These are phyloP conservation scores for Clinocottus analis DNA, from an alignment of 2,113 vertebrate genomes.

Conservation along the genomic window DNA sequence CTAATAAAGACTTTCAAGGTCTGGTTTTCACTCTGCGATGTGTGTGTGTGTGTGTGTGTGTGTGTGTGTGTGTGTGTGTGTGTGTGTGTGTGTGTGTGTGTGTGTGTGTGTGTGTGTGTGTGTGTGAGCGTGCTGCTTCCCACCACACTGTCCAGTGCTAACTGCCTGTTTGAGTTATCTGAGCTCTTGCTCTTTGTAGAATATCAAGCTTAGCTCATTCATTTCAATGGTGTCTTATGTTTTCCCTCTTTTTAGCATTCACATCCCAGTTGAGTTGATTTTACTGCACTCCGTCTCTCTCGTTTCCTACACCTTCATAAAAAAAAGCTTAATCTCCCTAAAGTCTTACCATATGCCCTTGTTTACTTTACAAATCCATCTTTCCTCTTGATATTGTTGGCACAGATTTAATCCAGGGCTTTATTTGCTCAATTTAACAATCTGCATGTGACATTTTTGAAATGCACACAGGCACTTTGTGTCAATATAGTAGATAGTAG, in stretches of 20 bases:
- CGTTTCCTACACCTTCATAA: conserved; percentile 34
- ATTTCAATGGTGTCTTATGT: conserved; percentile 24
- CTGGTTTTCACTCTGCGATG: neutral
- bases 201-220: conserved; percentile 48
- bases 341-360: conserved; percentile 71
- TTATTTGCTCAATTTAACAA: conserved; percentile 68
- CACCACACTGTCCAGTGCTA: conserved; percentile 30
- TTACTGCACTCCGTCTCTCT: conserved; percentile 29
- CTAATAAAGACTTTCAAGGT: neutral
- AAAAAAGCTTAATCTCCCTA: conserved; percentile 50
- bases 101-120: too few relatives aligned
- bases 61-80: too few relatives aligned
- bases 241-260: conserved; percentile 11
- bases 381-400: conserved; percentile 63
- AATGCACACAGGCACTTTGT: conserved; percentile 28
- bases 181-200: conserved; percentile 37
- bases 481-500: conserved; percentile 1
- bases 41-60: too few relatives aligned
- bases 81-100: too few relatives aligned
- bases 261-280: conserved; percentile 44
- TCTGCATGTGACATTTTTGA: conserved; percentile 57
- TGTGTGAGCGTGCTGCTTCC: conserved; percentile 24
- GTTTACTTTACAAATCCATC: conserved; percentile 70
- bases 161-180: conserved; percentile 48
- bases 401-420: conserved; percentile 34